These are phyloP conservation scores for Bombus haemorrhoidalis DNA, from an alignment of 1,140 invertebrate species.

Conservation along the genomic window DNA sequence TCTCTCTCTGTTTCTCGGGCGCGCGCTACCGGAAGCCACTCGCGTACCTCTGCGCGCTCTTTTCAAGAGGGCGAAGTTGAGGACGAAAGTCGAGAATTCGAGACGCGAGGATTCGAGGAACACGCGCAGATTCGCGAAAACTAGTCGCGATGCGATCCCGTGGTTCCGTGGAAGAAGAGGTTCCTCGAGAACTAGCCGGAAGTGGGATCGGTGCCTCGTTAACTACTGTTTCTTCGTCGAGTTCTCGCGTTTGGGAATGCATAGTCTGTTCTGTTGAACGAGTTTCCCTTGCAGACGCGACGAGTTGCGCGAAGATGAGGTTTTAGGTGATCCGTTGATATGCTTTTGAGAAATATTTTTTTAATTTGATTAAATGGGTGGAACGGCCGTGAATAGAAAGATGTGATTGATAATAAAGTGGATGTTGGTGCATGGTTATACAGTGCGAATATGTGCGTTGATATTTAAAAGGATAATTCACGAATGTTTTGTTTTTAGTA, in stretches of 20 bases:
- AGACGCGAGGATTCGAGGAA: slow-evolving; percentile 3
- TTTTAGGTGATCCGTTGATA: background rate
- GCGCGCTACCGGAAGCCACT: too few relatives aligned
- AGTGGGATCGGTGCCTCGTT: slow-evolving; percentile 23
- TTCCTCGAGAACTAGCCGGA: background rate
- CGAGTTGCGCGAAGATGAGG: background rate
- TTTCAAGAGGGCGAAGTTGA: background rate
- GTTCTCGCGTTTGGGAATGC: background rate
- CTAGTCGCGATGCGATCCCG: too few relatives aligned
- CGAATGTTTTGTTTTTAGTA: too few relatives aligned
- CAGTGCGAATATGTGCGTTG: too few relatives aligned
- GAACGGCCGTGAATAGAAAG: too few relatives aligned
- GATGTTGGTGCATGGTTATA: too few relatives aligned
- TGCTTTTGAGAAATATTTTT: background rate
- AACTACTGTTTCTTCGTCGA: background rate
- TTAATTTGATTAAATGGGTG: background rate
- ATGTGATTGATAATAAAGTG: background rate
- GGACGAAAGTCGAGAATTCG: background rate
- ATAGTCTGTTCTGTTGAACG: background rate
- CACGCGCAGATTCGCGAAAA: too few relatives aligned
- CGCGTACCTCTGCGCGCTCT: background rate
- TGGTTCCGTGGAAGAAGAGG: slow-evolving; percentile 29
- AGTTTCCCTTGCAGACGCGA: background rate
- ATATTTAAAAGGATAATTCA: too few relatives aligned
- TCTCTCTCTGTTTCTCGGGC: background rate